phyloP scores from a whole-genome alignment of 92 coral and sea anemone species.

The Parazoanthus darwini region DNA sequence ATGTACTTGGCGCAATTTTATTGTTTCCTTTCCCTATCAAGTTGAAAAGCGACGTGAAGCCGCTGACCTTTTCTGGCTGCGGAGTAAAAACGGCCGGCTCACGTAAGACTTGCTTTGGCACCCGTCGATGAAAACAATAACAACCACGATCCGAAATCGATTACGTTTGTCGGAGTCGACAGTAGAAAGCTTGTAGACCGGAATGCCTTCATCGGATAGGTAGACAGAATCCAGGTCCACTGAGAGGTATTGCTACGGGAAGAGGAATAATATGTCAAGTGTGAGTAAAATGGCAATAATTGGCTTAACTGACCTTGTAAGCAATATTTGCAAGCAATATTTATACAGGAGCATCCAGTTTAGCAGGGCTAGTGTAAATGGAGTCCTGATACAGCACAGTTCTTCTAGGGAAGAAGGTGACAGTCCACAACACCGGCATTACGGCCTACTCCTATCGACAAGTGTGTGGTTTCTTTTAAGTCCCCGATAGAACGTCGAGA shows the following conservation, averaged over 20 bases:
- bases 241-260: slow-evolving; percentile 73
- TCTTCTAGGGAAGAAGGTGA: too few relatives aligned
- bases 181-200: slow-evolving; percentile 97
- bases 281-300: neutral
- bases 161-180: slow-evolving; percentile 86
- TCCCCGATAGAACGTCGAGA: too few relatives aligned
- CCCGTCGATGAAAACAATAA: slow-evolving; percentile 78
- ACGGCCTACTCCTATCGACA: too few relatives aligned
- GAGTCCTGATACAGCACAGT: too few relatives aligned
- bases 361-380: too few relatives aligned
- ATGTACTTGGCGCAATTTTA: neutral
- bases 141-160: slow-evolving; percentile 83
- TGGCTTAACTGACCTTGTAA: neutral
- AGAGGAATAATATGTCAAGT: neutral
- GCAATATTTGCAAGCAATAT: too few relatives aligned
- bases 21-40: neutral
- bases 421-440: too few relatives aligned
- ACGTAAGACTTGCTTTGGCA: slow-evolving; percentile 66
- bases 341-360: too few relatives aligned
- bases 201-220: slow-evolving; percentile 68
- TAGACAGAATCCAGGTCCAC: slow-evolving; percentile 94
- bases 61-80: slow-evolving; percentile 68
- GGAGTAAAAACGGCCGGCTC: slow-evolving; percentile 78
- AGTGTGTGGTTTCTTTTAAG: too few relatives aligned
- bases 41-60: slow-evolving; percentile 32